A percentile compares a stretch with the other conserved stretches of the same genome.
Conservation (phyloP, 2,888 invertebrate genomes). For the Callinectes sapidus region DNA sequence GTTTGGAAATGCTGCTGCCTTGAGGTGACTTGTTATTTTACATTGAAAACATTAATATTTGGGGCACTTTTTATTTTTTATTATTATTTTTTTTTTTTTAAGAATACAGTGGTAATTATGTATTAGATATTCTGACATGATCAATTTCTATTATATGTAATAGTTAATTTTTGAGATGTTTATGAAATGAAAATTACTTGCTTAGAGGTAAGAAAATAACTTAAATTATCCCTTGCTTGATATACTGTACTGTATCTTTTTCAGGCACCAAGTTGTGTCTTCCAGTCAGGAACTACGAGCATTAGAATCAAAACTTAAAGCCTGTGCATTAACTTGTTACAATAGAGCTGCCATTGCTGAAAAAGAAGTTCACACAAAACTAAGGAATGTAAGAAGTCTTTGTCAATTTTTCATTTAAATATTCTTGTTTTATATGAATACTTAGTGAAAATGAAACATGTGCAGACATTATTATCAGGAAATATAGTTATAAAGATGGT, state of each 20-base stretch:
- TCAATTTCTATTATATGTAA: no score
- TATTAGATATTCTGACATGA: neutral
- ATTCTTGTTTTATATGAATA: neutral
- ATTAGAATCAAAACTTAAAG: constrained; percentile 45
- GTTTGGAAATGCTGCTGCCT: constrained; percentile 1
- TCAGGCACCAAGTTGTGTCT: constrained; percentile 50
- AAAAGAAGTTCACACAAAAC: constrained; percentile 36
- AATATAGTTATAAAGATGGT: neutral
- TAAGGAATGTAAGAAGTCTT: constrained; percentile 27
- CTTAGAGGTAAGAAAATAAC: neutral
- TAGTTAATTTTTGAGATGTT: no score
- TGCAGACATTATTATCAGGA: neutral
- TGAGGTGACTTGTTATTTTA: neutral
- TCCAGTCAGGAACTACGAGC: constrained; percentile 59
- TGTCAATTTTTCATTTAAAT: neutral
- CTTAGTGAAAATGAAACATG: neutral
- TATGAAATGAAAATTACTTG: neutral
- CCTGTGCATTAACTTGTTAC: constrained; percentile 42
- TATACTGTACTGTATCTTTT: neutral
- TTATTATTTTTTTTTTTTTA: no score
- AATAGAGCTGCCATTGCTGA: constrained; percentile 53
- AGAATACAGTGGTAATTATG: neutral
- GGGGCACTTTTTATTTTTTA: neutral
- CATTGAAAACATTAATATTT: neutral
- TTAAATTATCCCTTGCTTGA: neutral